phyloP scores from a whole-genome alignment of 2,888 invertebrate species.

The Heliothis peltigera region DNA sequence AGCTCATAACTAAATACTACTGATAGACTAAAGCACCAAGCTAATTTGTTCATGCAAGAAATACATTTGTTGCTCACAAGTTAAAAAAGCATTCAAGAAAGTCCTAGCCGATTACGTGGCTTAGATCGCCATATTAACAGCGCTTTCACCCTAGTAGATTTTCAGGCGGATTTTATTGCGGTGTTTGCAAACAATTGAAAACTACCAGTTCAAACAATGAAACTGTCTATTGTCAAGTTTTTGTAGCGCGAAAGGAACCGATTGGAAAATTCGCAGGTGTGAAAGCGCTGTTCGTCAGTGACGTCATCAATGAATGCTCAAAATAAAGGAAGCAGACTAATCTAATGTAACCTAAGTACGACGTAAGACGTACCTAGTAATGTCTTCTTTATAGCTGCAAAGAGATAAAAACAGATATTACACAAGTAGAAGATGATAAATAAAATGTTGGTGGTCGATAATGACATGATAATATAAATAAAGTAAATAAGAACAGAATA shows the following conservation, averaged over 20 bases:
- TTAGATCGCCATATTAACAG: neutral
- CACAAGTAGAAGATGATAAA: conserved; percentile 34
- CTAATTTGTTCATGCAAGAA: conserved; percentile 25
- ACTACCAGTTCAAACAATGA: too few species aligned
- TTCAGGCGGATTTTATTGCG: too few species aligned
- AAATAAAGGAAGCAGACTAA: conserved; percentile 16
- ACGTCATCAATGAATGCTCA: neutral
- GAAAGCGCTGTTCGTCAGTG: too few species aligned
- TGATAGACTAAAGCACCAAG: conserved; percentile 11
- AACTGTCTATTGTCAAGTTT: too few species aligned
- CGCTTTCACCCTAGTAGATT: too few species aligned
- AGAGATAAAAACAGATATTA: conserved; percentile 68
- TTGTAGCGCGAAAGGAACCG: too few species aligned
- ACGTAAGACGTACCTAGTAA: conserved; percentile 81
- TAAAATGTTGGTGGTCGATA: conserved; percentile 10
- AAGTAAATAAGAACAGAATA: neutral
- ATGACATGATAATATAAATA: neutral
- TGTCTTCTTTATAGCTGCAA: conserved; percentile 86
- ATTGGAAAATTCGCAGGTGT: too few species aligned
- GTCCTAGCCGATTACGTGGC: neutral
- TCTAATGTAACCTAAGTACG: conserved; percentile 37
- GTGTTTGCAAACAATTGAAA: too few species aligned
- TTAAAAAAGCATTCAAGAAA: neutral
- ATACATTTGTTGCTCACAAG: neutral
- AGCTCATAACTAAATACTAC: conserved; percentile 8